Conservation (phyloP, 1,140 invertebrate genomes). For the Centruroides vittatus region DNA sequence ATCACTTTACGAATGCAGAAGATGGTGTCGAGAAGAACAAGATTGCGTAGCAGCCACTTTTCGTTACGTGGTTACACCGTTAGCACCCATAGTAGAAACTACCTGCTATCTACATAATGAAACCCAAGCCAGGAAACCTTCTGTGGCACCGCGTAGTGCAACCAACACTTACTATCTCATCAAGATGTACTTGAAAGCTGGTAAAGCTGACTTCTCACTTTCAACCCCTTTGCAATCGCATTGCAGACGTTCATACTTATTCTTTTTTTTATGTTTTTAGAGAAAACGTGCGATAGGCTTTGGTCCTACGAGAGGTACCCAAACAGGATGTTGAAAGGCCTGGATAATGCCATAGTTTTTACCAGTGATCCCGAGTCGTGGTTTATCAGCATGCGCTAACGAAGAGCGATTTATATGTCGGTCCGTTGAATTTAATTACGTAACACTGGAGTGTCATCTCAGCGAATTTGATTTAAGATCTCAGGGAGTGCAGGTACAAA, state of each 20-base stretch:
- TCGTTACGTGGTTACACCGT: slow-evolving; percentile 77
- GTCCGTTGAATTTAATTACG: slow-evolving; percentile 85
- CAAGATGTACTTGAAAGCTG: slow-evolving; percentile 73
- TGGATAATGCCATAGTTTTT: slow-evolving; percentile 82
- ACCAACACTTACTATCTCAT: slow-evolving; percentile 92
- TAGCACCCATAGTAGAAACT: slow-evolving; percentile 81
- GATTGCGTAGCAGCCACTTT: slow-evolving; percentile 82
- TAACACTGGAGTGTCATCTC: slow-evolving; percentile 73
- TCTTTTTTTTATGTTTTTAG: slow-evolving; percentile 28
- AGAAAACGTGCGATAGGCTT: slow-evolving; percentile 75
- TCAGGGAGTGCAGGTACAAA: slow-evolving; percentile 48
- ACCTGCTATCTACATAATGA: slow-evolving; percentile 84
- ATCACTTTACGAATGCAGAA: slow-evolving; percentile 83
- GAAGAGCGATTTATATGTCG: slow-evolving; percentile 78
- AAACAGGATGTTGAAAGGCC: slow-evolving; percentile 73
- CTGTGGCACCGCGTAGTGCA: slow-evolving; percentile 55
- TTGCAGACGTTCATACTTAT: no score
- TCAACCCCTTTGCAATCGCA: no score
- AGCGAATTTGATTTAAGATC: slow-evolving; percentile 79
- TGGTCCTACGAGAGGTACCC: slow-evolving; percentile 87
- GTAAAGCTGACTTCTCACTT: slow-evolving; percentile 28
- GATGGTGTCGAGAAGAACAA: slow-evolving; percentile 79
- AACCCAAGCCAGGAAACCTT: slow-evolving; percentile 55
- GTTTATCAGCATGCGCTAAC: slow-evolving; percentile 76
- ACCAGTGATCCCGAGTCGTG: slow-evolving; percentile 86